Evolutionary conservation across 1,140 invertebrate species (phyloP).

Genomic region (Hestina assimilis): DNA sequence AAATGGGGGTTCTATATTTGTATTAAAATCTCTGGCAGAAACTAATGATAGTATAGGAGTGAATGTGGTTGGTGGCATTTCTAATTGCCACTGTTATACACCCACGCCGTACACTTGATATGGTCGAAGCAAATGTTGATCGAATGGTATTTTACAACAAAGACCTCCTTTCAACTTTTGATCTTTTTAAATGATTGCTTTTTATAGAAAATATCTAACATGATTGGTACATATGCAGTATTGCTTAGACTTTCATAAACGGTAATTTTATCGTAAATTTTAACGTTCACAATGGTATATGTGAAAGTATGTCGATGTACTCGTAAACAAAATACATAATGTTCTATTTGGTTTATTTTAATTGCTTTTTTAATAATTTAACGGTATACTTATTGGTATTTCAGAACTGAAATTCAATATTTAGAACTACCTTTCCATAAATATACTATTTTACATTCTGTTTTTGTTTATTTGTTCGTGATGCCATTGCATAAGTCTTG

Average conservation of each 20-base stretch:
- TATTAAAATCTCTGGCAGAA: too few species aligned
- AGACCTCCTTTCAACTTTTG: conserved; percentile 30
- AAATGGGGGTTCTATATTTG: too few species aligned
- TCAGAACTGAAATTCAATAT: background rate
- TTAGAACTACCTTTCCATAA: background rate
- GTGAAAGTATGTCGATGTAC: conserved; percentile 9
- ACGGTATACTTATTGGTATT: background rate
- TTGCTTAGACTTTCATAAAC: conserved; percentile 9
- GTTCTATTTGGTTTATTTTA: conserved; percentile 1
- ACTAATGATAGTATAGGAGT: conserved; percentile 13
- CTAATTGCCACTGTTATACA: conserved; percentile 35
- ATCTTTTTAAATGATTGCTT: conserved; percentile 1
- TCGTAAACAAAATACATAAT: background rate
- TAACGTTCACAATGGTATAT: conserved; percentile 1
- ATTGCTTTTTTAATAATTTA: background rate
- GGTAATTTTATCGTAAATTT: conserved; percentile 8
- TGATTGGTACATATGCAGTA: background rate
- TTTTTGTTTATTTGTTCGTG: conserved; percentile 16
- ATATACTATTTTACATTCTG: conserved; percentile 13
- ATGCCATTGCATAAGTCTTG: conserved; percentile 31
- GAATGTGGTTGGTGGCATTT: conserved; percentile 25
- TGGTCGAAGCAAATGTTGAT: conserved; percentile 24
- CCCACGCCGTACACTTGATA: conserved; percentile 27
- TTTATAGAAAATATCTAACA: conserved; percentile 3
- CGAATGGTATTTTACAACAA: conserved; percentile 34